phyloP scores from a whole-genome alignment of 2,113 vertebrate genomes.

The Vicugna pacos region DNA sequence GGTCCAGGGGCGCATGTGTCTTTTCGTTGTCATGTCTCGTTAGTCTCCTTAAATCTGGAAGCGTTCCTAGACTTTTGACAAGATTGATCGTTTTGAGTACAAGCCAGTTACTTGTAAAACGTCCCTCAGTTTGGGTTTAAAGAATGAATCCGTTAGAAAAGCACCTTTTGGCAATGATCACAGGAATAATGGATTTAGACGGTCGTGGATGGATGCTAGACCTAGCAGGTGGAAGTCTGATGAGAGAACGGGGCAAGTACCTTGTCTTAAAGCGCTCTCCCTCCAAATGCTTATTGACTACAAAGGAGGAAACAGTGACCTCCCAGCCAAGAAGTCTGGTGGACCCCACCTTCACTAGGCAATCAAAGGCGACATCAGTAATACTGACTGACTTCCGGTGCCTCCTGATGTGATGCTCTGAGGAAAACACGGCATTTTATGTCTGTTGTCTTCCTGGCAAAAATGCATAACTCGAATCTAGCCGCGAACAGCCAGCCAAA shows the following conservation, averaged over 20 bases:
- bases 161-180: neutral
- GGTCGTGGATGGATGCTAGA: neutral
- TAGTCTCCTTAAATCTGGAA: neutral
- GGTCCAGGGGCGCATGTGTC: neutral
- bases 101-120: neutral
- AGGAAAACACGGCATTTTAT: neutral
- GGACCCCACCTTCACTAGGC: neutral
- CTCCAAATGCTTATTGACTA: fast-evolving
- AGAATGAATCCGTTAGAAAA: neutral
- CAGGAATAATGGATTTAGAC: neutral
- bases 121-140: neutral
- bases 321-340: neutral
- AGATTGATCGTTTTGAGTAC: neutral
- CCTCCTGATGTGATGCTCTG: neutral
- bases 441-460: neutral
- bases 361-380: neutral
- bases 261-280: fast-evolving
- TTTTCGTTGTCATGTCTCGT: neutral
- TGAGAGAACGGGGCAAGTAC: no score
- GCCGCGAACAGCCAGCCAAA: neutral
- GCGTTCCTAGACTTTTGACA: neutral
- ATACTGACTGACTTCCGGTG: neutral
- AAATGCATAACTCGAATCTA: neutral
- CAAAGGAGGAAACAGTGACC: neutral
- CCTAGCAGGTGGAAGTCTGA: neutral